Evolutionary conservation across 2,797 vertebrate genomes (phyloP).

Genomic region (Poecilia picta): DNA sequence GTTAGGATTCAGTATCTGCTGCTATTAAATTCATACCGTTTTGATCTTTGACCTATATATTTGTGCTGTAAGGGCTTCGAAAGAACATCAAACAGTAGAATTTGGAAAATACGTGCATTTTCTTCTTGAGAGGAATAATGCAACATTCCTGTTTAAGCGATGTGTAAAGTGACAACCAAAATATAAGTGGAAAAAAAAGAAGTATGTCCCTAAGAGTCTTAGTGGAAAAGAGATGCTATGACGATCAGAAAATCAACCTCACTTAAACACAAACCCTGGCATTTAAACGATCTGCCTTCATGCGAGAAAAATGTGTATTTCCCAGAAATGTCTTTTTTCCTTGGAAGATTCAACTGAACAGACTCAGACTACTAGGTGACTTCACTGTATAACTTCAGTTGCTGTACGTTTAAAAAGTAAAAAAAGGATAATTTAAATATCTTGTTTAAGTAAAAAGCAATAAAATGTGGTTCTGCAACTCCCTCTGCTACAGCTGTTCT

Average conservation of each 20-base stretch:
- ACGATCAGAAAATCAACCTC: background rate
- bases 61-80: conserved; percentile 41
- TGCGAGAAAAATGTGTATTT: background rate
- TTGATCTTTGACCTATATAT: conserved; percentile 11
- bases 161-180: background rate
- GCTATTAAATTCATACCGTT: conserved; percentile 21
- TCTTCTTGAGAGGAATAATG: background rate
- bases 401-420: background rate
- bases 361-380: background rate
- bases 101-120: background rate
- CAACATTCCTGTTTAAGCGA: background rate
- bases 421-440: background rate
- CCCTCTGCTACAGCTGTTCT: background rate
- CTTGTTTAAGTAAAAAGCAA: conserved; percentile 22
- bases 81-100: conserved; percentile 14
- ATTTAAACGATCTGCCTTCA: background rate
- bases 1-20: conserved; percentile 32
- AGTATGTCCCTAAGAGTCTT: background rate
- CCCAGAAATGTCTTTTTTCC: background rate
- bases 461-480: conserved; percentile 17
- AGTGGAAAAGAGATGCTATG: background rate
- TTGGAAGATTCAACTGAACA: background rate
- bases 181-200: background rate
- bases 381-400: conserved; percentile 8
- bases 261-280: background rate